Evolutionary conservation across 2,113 vertebrate species (phyloP).

Genomic region (Syngnathoides biaculeatus): DNA sequence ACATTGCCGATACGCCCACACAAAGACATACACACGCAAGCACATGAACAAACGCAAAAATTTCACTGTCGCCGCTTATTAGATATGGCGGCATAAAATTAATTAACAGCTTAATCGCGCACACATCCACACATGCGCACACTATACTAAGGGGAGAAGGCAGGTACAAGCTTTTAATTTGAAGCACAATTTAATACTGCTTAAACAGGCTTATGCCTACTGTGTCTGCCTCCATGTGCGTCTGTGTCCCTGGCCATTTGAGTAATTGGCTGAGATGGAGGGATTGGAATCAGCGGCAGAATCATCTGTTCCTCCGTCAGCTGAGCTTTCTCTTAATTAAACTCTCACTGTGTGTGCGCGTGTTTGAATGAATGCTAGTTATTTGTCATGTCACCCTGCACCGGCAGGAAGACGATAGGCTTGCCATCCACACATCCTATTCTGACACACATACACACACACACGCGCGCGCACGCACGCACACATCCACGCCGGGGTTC

Average conservation of each 20-base stretch:
- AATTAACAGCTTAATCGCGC: constrained; percentile 4
- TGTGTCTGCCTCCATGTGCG: neutral
- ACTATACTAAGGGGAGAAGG: constrained; percentile 1
- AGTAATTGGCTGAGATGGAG: constrained; percentile 14
- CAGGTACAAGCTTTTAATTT: constrained; percentile 6
- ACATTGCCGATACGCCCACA: neutral
- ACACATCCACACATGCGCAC: neutral
- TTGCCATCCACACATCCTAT: neutral
- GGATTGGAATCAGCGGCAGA: constrained; percentile 5
- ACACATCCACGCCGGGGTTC: neutral
- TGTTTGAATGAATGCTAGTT: neutral
- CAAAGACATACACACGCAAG: neutral
- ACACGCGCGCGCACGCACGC: too few relatives aligned
- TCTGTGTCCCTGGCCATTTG: constrained; percentile 8
- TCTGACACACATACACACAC: neutral
- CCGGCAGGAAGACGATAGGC: neutral
- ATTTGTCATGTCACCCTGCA: neutral
- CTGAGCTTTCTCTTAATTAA: constrained; percentile 14
- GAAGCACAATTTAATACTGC: constrained; percentile 8
- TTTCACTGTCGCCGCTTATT: neutral
- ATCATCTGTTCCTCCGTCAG: constrained; percentile 13
- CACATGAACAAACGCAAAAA: neutral
- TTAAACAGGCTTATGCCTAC: constrained; percentile 4
- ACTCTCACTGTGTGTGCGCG: neutral
- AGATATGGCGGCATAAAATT: neutral